Evolutionary conservation across 2,797 vertebrate species (phyloP).

Genomic region (Siniperca scherzeri): DNA sequence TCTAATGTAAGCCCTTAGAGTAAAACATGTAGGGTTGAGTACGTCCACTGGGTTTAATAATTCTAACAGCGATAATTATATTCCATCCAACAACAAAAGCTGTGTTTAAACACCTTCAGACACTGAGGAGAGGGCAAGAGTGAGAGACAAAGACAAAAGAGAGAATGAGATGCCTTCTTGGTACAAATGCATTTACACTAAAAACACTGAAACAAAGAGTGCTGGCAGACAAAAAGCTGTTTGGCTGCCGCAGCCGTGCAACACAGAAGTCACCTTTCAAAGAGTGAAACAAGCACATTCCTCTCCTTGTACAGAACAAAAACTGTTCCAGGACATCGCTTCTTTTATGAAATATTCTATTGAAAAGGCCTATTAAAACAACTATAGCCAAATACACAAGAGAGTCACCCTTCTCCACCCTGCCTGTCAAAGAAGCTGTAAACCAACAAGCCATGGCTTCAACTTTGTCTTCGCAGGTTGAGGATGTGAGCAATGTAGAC

Average conservation of each 20-base stretch:
- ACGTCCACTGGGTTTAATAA: constrained; percentile 20
- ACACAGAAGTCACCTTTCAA: constrained; percentile 83
- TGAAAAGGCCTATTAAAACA: constrained; percentile 83
- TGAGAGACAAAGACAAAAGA: constrained; percentile 51
- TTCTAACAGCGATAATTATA: constrained; percentile 45
- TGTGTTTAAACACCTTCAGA: constrained; percentile 44
- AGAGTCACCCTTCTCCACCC: constrained; percentile 66
- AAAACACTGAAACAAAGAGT: constrained; percentile 82
- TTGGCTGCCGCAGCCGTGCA: constrained; percentile 68
- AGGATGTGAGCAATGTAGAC: constrained; percentile 77
- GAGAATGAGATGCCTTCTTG: constrained; percentile 60
- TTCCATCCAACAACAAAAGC: constrained; percentile 53
- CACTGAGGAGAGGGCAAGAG: constrained; percentile 30
- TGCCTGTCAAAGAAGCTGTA: constrained; percentile 68
- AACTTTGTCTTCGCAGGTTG: constrained; percentile 66
- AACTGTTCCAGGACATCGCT: constrained; percentile 82
- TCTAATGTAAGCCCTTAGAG: constrained; percentile 7
- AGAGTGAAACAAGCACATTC: constrained; percentile 82
- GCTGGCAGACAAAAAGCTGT: constrained; percentile 81
- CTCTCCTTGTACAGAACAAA: constrained; percentile 77
- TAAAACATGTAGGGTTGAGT: constrained; percentile 2
- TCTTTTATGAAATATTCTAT: constrained; percentile 85
- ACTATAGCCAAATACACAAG: constrained; percentile 77
- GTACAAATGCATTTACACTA: constrained; percentile 66
- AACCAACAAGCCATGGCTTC: constrained; percentile 65